A percentile compares a stretch with the other conserved stretches of the same genome.
These are phyloP conservation scores for Alcis repandata DNA, from an alignment of 2,888 invertebrate genomes.

Conservation along the genomic window DNA sequence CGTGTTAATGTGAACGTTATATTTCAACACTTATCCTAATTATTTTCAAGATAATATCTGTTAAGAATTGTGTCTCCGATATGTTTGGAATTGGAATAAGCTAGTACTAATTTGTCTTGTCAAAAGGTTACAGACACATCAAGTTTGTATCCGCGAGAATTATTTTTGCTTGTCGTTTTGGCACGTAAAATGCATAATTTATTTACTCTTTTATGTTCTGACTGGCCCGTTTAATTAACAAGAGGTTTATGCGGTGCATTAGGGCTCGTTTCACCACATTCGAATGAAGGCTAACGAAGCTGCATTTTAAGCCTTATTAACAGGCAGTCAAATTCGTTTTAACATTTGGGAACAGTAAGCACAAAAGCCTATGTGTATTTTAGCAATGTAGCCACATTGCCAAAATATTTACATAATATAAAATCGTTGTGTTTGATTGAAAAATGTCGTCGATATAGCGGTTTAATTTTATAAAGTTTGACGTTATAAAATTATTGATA, in stretches of 20 bases:
- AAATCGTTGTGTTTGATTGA: not conserved
- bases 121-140: conserved; percentile 1
- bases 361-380: too few species aligned
- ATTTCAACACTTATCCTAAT: conserved; percentile 10
- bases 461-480: too few species aligned
- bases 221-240: conserved; percentile 14
- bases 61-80: not conserved
- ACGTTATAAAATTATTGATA: too few species aligned
- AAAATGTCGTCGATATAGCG: too few species aligned
- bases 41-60: not conserved
- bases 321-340: not conserved
- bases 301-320: not conserved
- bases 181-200: conserved; percentile 11
- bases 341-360: too few species aligned
- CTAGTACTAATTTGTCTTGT: not conserved
- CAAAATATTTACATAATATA: not conserved
- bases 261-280: conserved; percentile 13
- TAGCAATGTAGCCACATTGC: too few species aligned
- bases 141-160: not conserved
- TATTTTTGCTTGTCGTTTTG: conserved; percentile 1
- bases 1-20: conserved; percentile 2
- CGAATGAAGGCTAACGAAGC: conserved; percentile 8
- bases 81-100: not conserved
- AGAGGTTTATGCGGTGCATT: conserved; percentile 2
- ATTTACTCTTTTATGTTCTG: conserved; percentile 14